phyloP scores from a whole-genome alignment of 1,140 invertebrate genomes.

The Orchestia grillus region DNA sequence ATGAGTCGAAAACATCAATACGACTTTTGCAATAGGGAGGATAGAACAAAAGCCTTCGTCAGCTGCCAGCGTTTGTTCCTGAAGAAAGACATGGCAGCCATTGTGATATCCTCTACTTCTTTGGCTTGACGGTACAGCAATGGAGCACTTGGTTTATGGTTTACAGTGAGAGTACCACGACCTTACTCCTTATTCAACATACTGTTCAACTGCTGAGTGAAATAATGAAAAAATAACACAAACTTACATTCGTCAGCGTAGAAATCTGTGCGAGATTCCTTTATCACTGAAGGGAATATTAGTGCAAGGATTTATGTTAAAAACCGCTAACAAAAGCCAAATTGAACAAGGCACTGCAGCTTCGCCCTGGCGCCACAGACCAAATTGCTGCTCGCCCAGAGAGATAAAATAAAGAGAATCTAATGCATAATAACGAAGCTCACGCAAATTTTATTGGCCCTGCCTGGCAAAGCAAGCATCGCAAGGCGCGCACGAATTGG shows the following conservation, averaged over 20 bases:
- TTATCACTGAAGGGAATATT: background rate
- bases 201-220: background rate
- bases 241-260: too few species aligned
- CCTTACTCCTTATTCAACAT: background rate
- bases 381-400: background rate
- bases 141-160: background rate
- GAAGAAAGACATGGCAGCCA: background rate
- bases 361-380: background rate
- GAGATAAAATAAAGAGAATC: background rate
- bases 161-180: too few species aligned
- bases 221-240: background rate
- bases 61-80: background rate
- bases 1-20: background rate
- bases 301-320: background rate
- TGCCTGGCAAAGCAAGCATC: background rate
- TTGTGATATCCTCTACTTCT: background rate
- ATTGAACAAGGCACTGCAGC: background rate
- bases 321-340: background rate
- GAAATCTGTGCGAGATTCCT: background rate
- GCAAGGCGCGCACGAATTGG: background rate
- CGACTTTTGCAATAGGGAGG: constrained; percentile 3
- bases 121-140: background rate
- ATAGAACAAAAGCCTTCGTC: background rate
- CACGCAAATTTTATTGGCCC: background rate
- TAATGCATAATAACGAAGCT: background rate